Evolutionary conservation across 2,888 invertebrate genomes (phyloP).

Genomic region (Tiphia femorata): DNA sequence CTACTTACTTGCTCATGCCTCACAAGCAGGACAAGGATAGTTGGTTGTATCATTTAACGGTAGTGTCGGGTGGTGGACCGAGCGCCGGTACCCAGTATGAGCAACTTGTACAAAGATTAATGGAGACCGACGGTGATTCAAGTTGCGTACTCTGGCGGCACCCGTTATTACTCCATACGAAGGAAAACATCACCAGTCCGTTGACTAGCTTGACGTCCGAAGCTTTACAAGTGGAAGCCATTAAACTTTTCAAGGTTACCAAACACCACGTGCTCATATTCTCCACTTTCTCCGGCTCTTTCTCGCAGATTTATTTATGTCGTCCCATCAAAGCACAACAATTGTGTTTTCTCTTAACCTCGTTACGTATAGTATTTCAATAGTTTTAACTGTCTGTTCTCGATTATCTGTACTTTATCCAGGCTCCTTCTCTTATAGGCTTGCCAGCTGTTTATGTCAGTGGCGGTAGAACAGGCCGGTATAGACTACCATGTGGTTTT

Average conservation of each 20-base stretch:
- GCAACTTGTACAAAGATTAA: slow-evolving; percentile 93
- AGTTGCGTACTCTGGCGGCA: slow-evolving; percentile 95
- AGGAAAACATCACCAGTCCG: slow-evolving; percentile 90
- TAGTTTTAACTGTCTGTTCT: neutral
- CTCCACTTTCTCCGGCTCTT: neutral
- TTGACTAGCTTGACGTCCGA: slow-evolving; percentile 92
- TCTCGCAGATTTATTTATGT: neutral
- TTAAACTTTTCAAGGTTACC: slow-evolving; percentile 92
- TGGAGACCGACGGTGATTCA: slow-evolving; percentile 96
- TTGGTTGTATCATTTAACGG: slow-evolving; percentile 87
- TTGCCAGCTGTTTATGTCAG: slow-evolving; percentile 95
- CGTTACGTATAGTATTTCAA: neutral
- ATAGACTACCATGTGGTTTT: slow-evolving; percentile 98
- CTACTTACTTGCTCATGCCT: slow-evolving; percentile 92
- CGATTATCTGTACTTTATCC: neutral
- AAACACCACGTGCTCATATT: no score
- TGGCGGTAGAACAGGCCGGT: slow-evolving; percentile 94
- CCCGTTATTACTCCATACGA: slow-evolving; percentile 89
- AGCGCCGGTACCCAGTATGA: slow-evolving; percentile 96
- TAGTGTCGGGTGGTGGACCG: slow-evolving; percentile 92
- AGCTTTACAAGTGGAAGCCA: slow-evolving; percentile 88
- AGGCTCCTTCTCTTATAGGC: slow-evolving; percentile 75
- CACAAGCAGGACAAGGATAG: slow-evolving; percentile 95
- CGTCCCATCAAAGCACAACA: no score
- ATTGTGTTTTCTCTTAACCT: neutral